Base-by-base conservation (phyloP, 2,797 vertebrate species). In the Tamandua tetradactyla region DNA sequence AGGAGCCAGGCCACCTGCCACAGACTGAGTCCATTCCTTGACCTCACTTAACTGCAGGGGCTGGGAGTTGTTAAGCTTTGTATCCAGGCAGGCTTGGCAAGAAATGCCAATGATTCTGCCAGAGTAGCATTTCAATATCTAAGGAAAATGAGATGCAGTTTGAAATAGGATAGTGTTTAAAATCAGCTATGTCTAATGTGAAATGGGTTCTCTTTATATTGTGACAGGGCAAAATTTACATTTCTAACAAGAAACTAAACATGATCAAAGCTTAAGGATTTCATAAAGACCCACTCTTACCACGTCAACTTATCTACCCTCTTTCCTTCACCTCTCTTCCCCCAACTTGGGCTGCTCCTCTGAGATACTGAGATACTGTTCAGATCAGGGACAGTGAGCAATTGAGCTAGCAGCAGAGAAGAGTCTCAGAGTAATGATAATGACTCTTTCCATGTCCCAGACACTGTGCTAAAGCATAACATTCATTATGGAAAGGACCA, bases 221-320 rank as follows among this genome's bases (percentile, higher is more conserved):
- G 69, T 84, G 52, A 90, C 68, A 69, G 52, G 81, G n/a, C n/a
- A 80, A 81, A 75, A 92, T 90, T 96, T 95, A 94, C 42, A 35
- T 66, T 86, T 95, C 93, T 92, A 61, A 91, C 66, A 95, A 95
- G 78, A 91, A 94, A 92, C 40, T 84, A 75, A 94, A 91, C 93
- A 42, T 90, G 92, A 95, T 81, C 62, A 68, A 90, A 95, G 85
- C 47, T 72, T 49, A 62, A 85, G 32, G 76, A 89, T 95, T 96
- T 62, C 42, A 27, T 15, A 87, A 71, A 89, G 32, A 83, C 44
- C 10, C 32, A 12, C 20, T 80, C 20, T 92, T 80, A 75, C 61
- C n/a, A 40, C 78, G 66, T 87, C 66, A 89, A 25, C 57, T 55
- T 89, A 40, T 61, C 69, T 20, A 37, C n/a, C 42, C 3, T 71